phyloP scores from a whole-genome alignment of 2,113 vertebrate genomes.

The Lophura nycthemera region DNA sequence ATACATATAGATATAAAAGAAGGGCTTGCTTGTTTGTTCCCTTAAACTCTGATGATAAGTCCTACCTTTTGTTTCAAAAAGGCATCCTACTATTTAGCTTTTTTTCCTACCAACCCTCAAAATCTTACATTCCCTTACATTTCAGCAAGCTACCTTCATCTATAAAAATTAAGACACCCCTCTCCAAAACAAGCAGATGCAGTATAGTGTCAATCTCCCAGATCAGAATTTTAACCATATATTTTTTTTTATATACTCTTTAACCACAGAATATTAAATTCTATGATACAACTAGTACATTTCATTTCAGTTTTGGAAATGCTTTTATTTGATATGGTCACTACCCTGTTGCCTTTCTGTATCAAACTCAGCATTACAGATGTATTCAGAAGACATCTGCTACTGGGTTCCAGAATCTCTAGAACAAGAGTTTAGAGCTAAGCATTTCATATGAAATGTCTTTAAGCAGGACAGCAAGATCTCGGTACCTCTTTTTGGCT shows the following conservation, averaged over 20 bases:
- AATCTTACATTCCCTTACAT: background rate
- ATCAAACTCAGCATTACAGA: background rate
- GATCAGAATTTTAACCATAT: background rate
- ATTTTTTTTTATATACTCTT: background rate
- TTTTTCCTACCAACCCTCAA: background rate
- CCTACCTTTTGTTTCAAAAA: background rate
- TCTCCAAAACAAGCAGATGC: background rate
- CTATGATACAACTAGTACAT: background rate
- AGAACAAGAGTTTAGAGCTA: background rate
- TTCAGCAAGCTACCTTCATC: background rate
- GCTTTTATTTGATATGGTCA: background rate
- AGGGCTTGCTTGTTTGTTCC: background rate
- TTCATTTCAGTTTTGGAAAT: background rate
- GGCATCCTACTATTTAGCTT: background rate
- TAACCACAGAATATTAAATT: background rate
- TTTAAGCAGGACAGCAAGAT: background rate
- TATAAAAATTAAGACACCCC: background rate
- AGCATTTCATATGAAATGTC: background rate
- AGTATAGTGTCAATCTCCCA: fast-evolving
- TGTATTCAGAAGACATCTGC: fast-evolving
- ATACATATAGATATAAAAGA: background rate
- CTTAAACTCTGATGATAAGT: background rate
- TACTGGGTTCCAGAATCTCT: background rate
- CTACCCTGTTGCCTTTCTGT: background rate
- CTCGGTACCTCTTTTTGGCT: background rate